phyloP scores from a whole-genome alignment of 1,140 invertebrate species.

The Parapsyche elsis region DNA sequence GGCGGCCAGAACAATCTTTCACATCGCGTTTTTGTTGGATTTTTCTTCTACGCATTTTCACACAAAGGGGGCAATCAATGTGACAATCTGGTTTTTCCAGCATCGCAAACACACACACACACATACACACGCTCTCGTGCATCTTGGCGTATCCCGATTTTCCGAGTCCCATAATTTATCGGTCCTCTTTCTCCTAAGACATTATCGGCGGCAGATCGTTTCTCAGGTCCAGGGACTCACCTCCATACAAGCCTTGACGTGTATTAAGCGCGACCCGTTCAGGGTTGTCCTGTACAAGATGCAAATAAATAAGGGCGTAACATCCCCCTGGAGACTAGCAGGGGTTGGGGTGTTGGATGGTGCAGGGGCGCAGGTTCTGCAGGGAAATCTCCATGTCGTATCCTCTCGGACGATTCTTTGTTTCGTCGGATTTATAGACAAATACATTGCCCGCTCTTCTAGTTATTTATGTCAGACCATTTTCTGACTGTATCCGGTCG shows the following conservation, averaged over 20 bases:
- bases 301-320: slow-evolving; percentile 53
- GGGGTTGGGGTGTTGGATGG: slow-evolving; percentile 15
- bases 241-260: slow-evolving; percentile 14
- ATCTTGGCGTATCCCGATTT: not conserved
- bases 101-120: slow-evolving; percentile 42
- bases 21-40: slow-evolving; percentile 13
- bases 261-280: slow-evolving; percentile 22
- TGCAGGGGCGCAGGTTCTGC: slow-evolving; percentile 8
- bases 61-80: slow-evolving; percentile 50
- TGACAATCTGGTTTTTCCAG: slow-evolving; percentile 52
- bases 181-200: slow-evolving; percentile 12
- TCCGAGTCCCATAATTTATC: slow-evolving; percentile 28
- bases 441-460: slow-evolving; percentile 24
- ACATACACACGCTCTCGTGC: not conserved
- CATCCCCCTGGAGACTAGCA: slow-evolving; percentile 34
- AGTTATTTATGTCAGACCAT: slow-evolving; percentile 35
- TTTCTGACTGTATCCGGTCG: not conserved
- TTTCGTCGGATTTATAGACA: slow-evolving; percentile 39
- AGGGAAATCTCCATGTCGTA: slow-evolving; percentile 39
- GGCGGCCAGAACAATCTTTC: slow-evolving; percentile 6
- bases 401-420: slow-evolving; percentile 16
- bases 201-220: slow-evolving; percentile 36
- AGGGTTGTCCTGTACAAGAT: slow-evolving; percentile 38
- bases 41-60: slow-evolving; percentile 34
- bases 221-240: slow-evolving; percentile 25